Evolutionary conservation across 1,140 invertebrate genomes (phyloP).

Genomic region (Holcopasites calliopsidis): DNA sequence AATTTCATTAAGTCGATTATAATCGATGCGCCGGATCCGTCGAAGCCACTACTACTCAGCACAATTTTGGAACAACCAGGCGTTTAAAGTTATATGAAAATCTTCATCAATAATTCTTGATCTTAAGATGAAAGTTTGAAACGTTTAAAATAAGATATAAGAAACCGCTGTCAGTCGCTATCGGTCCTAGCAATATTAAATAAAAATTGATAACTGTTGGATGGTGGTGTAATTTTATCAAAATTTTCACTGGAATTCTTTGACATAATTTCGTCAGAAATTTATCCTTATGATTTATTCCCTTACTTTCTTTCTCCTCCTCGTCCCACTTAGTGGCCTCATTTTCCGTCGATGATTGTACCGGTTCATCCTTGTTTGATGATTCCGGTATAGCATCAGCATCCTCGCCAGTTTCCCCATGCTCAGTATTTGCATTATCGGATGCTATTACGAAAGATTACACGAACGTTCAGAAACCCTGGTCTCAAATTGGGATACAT

Average conservation of each 20-base stretch:
- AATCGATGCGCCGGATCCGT: neutral
- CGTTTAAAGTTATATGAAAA: too few relatives aligned
- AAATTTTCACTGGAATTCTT: neutral
- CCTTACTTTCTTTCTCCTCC: slow-evolving; percentile 48
- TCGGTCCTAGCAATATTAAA: too few relatives aligned
- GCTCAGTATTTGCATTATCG: neutral
- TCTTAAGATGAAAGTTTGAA: too few relatives aligned
- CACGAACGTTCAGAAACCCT: neutral
- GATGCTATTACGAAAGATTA: neutral
- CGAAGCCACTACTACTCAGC: neutral
- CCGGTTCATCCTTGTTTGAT: neutral
- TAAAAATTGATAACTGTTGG: too few relatives aligned
- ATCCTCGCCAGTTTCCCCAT: neutral
- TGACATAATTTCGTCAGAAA: too few relatives aligned
- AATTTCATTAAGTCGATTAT: slow-evolving; percentile 14
- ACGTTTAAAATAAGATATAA: too few relatives aligned
- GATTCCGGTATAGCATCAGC: neutral
- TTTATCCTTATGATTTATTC: too few relatives aligned
- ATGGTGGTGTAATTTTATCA: neutral
- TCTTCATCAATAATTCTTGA: too few relatives aligned
- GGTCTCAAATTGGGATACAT: neutral
- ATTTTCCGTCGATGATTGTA: neutral
- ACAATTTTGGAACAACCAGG: too few relatives aligned
- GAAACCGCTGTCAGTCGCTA: too few relatives aligned
- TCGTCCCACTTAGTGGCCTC: slow-evolving; percentile 13